phyloP scores from a whole-genome alignment of 2,888 invertebrate species.

The Polydrusus cervinus region DNA sequence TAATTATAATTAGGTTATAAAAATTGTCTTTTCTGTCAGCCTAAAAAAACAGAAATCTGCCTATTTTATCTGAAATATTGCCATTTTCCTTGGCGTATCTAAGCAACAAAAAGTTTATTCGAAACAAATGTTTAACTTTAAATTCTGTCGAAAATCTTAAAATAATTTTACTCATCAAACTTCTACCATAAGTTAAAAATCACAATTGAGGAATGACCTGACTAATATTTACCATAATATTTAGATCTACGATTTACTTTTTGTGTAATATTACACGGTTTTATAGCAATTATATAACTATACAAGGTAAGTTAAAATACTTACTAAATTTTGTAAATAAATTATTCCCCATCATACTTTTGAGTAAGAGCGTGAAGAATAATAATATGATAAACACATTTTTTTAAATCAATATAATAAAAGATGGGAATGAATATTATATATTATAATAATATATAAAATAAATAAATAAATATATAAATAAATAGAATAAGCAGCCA shows the following conservation, averaged over 20 bases:
- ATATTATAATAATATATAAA: too few relatives aligned
- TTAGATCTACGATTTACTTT: conserved; percentile 30
- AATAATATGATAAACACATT: too few relatives aligned
- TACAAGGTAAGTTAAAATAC: conserved; percentile 24
- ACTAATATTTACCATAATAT: conserved; percentile 15
- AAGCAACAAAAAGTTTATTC: conserved; percentile 24
- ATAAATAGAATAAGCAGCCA: too few relatives aligned
- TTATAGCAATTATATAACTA: conserved; percentile 17
- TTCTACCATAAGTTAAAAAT: conserved; percentile 29
- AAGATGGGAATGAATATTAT: too few relatives aligned
- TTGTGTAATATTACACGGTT: conserved; percentile 21
- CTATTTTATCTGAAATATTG: background rate
- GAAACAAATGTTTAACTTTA: conserved; percentile 24
- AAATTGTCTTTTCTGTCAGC: conserved; percentile 6
- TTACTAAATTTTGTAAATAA: background rate
- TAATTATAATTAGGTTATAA: background rate
- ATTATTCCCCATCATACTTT: too few relatives aligned
- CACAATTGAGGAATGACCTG: conserved; percentile 25
- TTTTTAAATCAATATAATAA: too few relatives aligned
- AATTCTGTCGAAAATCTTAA: conserved; percentile 25
- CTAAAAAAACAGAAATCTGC: conserved; percentile 7
- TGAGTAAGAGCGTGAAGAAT: too few relatives aligned
- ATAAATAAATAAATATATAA: too few relatives aligned
- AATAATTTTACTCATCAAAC: conserved; percentile 28
- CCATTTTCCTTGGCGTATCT: background rate